Percentiles rank a stretch among this genome's conserved stretches.
phyloP scores from a whole-genome alignment of 2,113 vertebrate genomes.

The Phalacrocorax pelagicus region DNA sequence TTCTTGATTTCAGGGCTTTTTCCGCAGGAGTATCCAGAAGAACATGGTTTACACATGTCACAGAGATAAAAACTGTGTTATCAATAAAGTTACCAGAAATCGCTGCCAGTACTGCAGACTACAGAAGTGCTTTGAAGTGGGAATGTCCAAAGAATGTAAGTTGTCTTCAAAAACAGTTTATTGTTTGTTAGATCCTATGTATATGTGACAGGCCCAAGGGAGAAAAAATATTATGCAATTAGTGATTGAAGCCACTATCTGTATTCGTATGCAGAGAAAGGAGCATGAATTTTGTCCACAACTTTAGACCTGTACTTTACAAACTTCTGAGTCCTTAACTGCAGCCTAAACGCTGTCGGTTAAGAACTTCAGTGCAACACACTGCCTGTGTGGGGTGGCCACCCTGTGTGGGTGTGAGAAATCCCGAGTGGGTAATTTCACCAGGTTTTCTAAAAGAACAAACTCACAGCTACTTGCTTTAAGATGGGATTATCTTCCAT shows the following conservation, averaged over 20 bases:
- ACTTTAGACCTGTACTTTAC: neutral
- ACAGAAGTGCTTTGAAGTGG: constrained; percentile 93
- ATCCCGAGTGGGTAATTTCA: neutral
- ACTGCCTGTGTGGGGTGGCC: rapidly evolving
- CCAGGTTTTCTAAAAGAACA: neutral
- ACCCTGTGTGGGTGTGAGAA: neutral
- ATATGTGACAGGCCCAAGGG: neutral
- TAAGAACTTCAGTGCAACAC: neutral
- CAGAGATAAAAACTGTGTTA: constrained; percentile 94
- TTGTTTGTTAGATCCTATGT: neutral
- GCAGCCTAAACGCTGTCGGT: neutral
- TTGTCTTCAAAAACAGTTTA: constrained; percentile 45
- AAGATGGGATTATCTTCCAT: neutral
- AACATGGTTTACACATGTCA: constrained; percentile 98
- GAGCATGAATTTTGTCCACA: neutral
- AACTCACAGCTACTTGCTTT: neutral
- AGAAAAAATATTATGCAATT: neutral
- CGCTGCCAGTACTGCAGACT: constrained; percentile 96
- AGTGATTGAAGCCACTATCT: neutral
- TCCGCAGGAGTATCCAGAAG: constrained; percentile 96
- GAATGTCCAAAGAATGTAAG: constrained; percentile 99
- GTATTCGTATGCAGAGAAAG: neutral
- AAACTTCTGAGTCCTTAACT: neutral
- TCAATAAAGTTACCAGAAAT: constrained; percentile 97
- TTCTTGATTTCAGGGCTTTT: constrained; percentile 88